Percentiles rank a stretch among this genome's conserved stretches.
Evolutionary conservation across 2,113 vertebrate genomes (phyloP).

Genomic region (Emydocephalus ijimae): DNA sequence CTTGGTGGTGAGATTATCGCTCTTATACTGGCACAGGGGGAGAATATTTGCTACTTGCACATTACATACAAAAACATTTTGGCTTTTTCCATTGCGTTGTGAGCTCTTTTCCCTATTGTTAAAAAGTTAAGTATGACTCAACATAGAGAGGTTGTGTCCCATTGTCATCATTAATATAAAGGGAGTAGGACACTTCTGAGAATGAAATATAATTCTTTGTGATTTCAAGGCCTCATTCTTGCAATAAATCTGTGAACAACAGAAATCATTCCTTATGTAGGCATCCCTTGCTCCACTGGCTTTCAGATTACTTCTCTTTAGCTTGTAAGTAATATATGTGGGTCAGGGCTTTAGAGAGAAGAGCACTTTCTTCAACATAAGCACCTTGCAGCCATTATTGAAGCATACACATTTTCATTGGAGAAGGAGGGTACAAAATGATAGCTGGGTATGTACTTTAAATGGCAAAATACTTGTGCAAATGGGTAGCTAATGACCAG

Average conservation of each 20-base stretch:
- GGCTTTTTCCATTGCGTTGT: not conserved
- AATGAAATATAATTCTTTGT: not conserved
- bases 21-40: not conserved
- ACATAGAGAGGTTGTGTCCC: not conserved
- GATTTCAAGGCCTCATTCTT: not conserved
- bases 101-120: not conserved
- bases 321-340: not conserved
- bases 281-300: not conserved
- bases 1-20: not conserved
- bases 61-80: not conserved
- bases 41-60: not conserved
- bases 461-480: not conserved
- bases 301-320: not conserved
- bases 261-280: not conserved
- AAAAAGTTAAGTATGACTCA: not conserved
- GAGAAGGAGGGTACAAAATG: not conserved
- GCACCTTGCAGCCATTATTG: not conserved
- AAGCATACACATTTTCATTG: not conserved
- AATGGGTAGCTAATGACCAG: not conserved
- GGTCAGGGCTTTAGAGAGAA: not conserved
- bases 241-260: not conserved
- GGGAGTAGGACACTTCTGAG: not conserved
- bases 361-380: not conserved
- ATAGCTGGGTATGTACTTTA: not conserved
- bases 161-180: not conserved